Evolutionary conservation across 2,113 vertebrate species (phyloP).

Genomic region (Lipotes vexillifer): DNA sequence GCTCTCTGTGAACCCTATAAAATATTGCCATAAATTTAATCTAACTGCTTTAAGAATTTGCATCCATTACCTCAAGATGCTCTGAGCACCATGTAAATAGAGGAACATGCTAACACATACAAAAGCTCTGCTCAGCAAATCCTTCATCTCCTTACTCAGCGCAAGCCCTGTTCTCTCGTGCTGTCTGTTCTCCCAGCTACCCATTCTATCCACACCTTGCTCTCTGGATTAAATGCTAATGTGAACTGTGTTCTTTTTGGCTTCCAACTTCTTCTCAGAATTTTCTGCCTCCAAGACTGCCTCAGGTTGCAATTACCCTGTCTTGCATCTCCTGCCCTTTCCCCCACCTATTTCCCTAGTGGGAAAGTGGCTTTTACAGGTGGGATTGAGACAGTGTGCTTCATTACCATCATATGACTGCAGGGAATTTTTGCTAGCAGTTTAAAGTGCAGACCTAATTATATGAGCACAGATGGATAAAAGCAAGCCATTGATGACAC

Average conservation of each 20-base stretch:
- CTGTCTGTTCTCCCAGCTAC: background rate
- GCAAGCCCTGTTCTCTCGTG: background rate
- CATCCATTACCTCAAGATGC: background rate
- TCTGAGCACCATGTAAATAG: background rate
- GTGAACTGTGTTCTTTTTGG: background rate
- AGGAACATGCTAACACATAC: background rate
- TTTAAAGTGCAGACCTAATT: too few relatives aligned
- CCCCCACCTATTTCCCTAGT: background rate
- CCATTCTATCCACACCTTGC: background rate
- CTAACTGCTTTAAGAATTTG: background rate
- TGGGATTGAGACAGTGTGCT: background rate
- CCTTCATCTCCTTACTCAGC: background rate
- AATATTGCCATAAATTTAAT: background rate
- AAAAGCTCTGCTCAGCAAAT: background rate
- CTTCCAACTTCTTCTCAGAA: background rate
- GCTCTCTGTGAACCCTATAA: background rate
- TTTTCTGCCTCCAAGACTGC: background rate
- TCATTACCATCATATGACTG: background rate
- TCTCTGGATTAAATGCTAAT: background rate
- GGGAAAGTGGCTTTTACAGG: background rate
- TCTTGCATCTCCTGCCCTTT: background rate
- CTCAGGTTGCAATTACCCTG: background rate
- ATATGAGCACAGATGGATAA: too few relatives aligned
- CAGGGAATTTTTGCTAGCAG: background rate
- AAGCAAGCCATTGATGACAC: too few relatives aligned